phyloP scores from a whole-genome alignment of 2,888 invertebrate genomes.

The Leuctra nigra region DNA sequence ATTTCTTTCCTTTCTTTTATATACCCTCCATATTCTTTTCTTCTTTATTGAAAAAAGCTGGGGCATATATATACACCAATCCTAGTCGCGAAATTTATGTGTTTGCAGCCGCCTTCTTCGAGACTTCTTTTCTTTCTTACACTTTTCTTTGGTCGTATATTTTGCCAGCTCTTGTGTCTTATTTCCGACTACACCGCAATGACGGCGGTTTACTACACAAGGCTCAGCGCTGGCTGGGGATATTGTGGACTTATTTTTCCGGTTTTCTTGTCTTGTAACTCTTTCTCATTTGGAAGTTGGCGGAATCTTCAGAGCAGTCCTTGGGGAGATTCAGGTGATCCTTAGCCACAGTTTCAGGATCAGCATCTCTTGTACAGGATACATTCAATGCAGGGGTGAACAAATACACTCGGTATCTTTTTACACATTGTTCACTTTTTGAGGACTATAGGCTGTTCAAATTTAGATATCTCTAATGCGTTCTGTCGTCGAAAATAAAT shows the following conservation, averaged over 20 bases:
- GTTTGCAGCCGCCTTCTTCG: background rate
- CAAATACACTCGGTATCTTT: too few species aligned
- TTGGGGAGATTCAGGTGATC: conserved; percentile 4
- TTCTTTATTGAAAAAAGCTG: background rate
- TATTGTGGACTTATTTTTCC: conserved; percentile 2
- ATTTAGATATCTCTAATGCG: too few species aligned
- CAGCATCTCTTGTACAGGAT: too few species aligned
- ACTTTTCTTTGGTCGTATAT: background rate
- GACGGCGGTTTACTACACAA: conserved; percentile 8
- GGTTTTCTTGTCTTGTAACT: conserved; percentile 8
- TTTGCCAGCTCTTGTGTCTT: background rate
- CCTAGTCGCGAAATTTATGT: conserved; percentile 1
- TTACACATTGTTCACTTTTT: too few species aligned
- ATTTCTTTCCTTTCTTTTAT: conserved; percentile 1
- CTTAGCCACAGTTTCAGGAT: too few species aligned
- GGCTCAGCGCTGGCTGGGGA: background rate
- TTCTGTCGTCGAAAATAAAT: too few species aligned
- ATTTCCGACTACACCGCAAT: conserved; percentile 4
- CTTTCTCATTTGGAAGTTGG: conserved; percentile 10
- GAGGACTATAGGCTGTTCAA: too few species aligned
- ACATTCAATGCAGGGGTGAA: conserved; percentile 1
- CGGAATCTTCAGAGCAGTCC: background rate
- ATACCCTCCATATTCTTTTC: background rate
- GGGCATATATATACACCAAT: background rate
- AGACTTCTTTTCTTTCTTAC: background rate